Base-by-base conservation (phyloP, 64 coral and sea anemone genomes). In the Dendrophyllia cribrosa region DNA sequence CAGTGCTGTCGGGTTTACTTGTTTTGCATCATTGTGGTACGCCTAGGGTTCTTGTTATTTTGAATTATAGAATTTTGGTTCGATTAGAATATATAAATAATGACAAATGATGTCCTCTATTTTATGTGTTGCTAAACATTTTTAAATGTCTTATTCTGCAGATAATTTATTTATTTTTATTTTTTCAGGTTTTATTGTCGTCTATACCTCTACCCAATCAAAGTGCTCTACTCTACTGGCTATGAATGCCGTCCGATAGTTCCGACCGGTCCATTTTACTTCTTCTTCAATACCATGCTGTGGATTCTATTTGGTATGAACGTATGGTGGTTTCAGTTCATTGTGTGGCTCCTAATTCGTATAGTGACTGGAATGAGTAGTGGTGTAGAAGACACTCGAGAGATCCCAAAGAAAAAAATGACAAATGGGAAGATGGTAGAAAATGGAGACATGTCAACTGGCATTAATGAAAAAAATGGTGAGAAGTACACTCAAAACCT, bases 261-360 rank as follows among this genome's bases (percentile, higher is more conserved):
- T 24, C 91, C 93, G 15, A 22, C 86, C 65, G 94, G 77, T 19
- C 94, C 94, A 15, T 99, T 99, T 66, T 99, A 96, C 70, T 96
- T 96, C 71, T 99, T 99, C 65, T 99, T 99, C 83, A 99, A 99
- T 73, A 60, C 58, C 0, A 88, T 99, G 94, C 16, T 99, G 51
- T 93, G 91, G 90, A 79, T 79, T 20, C 71, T 99, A 19, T 96
- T 99, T 91, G 70, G 56, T 26, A 93, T 99, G 94, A 99, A 99
- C 34, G 20, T 94, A 6, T 99, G 86, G 51, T 99, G 97, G 97
- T 99, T 94, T 75, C 91, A 96, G 46, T 99, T 91, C 74, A 93
- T 99, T 49, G 68, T 99, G 46, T 94, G 81, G 94, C 89, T 99
- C 5, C 87, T 99, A 17, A 63, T 87, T 53, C 84, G 97, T 74